Conservation (phyloP, 53 echinoderm and acorn worm species). For the Temnopleurus reevesii region DNA sequence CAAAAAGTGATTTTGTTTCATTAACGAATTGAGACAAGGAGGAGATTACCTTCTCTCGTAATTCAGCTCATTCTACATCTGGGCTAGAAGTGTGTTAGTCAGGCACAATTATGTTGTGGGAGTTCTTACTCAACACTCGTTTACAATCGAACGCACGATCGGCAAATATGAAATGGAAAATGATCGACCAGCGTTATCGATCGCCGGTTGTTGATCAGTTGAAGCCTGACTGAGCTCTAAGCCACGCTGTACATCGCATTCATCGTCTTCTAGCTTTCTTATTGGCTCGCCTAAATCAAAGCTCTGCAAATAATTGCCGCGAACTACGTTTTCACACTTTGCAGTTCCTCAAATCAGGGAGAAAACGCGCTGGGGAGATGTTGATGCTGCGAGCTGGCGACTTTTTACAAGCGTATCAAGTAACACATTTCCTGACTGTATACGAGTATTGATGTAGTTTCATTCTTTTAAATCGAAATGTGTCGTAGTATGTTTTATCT, state of each 20-base stretch:
- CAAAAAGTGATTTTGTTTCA: no score
- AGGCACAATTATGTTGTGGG: background rate
- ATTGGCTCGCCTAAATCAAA: constrained; percentile 43
- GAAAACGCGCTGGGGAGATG: background rate
- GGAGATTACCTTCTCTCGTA: background rate
- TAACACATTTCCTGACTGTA: background rate
- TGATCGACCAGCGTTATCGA: constrained; percentile 29
- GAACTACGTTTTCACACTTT: constrained; percentile 41
- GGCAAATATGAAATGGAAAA: constrained; percentile 47
- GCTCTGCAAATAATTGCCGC: constrained; percentile 47
- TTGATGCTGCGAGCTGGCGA: background rate
- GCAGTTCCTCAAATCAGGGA: background rate
- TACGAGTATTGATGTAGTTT: background rate
- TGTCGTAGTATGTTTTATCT: background rate
- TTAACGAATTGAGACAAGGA: no score
- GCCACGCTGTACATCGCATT: background rate
- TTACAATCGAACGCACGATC: constrained; percentile 33
- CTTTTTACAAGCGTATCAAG: constrained; percentile 30
- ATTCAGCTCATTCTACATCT: background rate
- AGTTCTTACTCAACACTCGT: background rate
- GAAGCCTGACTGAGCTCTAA: background rate
- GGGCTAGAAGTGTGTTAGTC: background rate
- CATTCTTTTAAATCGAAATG: background rate
- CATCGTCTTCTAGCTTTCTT: background rate
- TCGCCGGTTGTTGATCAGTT: constrained; percentile 7